Evolutionary conservation across 2,113 vertebrate genomes (phyloP), one percentile per base, ranked within the genome.

Genomic region (Boulengeromyrus knoepffleri): DNA sequence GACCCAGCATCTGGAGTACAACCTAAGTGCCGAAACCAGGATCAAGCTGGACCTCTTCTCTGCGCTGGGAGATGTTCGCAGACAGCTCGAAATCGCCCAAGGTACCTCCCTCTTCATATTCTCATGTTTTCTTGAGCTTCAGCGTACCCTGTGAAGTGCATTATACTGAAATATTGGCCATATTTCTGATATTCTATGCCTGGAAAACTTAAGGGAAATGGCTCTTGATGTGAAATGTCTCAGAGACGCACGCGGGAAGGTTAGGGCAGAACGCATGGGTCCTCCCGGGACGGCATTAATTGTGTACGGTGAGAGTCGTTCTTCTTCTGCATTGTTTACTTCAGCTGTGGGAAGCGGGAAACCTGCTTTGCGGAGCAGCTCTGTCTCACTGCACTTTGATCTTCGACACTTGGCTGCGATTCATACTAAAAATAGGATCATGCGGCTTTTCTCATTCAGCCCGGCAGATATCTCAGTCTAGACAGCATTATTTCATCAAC

Each of bases 21-120:
- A 96, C 93, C 95, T 97, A 93, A 97, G 96, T 31, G 96, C 96
- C 0, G 96, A 97, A 93, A 97, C 96, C 0, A 95, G 96, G 80
- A 96, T 97, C 93, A 97, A 97, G 89, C 95, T 97, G 92, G 96
- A 97, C 92, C 94, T 97, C 58, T 96, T 97, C 93, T 97, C 96
- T 0, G 96, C 96, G 0, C 94, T 97, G 87, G 96, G 96, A 66
- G 96, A 97, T 1, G 96, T 96, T 0, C 96, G 96, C 88, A 92
- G 96, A 1, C 96, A 96, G 94, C 94, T 97, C 90, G 96, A 96
- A 88, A 96, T 97, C 50, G 94, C 96, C 84, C 96, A 97, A 95
- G 95, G 96, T 89, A 8, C 24, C 85, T 42, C 52, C 31, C 17
- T 52, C 24, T 53, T 80, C n/a, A 47, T 4, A 7, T 88, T 66